Evolutionary conservation across 2,113 vertebrate genomes (phyloP), one percentile per base, ranked within the genome.

Genomic region (Coturnix japonica): DNA sequence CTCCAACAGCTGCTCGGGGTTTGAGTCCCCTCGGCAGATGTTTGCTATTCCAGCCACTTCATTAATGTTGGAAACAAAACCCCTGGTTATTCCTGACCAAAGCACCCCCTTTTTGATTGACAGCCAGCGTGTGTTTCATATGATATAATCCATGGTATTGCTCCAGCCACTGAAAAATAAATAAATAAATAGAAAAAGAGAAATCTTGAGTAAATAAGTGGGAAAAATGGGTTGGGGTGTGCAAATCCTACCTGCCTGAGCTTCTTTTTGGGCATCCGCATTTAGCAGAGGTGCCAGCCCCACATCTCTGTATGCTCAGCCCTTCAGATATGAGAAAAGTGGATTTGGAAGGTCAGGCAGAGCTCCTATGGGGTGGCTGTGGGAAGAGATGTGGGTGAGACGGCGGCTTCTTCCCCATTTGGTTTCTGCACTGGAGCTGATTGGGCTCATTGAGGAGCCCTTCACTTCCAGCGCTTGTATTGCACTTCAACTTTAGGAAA

Each of bases 41-140:
- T 98, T 97, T 81, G 78, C 93, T 97, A 93, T 93, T 97, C 89
- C 95, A 96, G 96, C 87, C 97, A 94, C 96, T 97, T 98, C 96
- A 97, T 97, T 97, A 97, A 96, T 90, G 90, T 96, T 95, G 94
- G 96, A 98, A 98, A 98, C 97, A 97, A 97, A 97, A 96, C 91
- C 93, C 96, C 81, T 35, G 84, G 95, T 95, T 96, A 91, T 96
- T 97, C 92, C 91, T 90, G 87, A 97, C 95, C 94, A 95, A 95
- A 96, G 97, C 67, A 44, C 74, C 43, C 91, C 67, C 43, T 64
- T 89, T 56, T 64, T 97, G 97, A 98, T 90, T 97, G 97, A 97
- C 97, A 98, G 95, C 85, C 95, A 81, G 96, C 3, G 96, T 97
- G 96, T 97, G 97, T 95, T 96, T 95, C 94, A 44, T 92, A 59